A percentile compares a stretch with the other conserved stretches of the same genome.
Conservation (phyloP, 2,113 vertebrate species). For the Salvelinus namaycush region DNA sequence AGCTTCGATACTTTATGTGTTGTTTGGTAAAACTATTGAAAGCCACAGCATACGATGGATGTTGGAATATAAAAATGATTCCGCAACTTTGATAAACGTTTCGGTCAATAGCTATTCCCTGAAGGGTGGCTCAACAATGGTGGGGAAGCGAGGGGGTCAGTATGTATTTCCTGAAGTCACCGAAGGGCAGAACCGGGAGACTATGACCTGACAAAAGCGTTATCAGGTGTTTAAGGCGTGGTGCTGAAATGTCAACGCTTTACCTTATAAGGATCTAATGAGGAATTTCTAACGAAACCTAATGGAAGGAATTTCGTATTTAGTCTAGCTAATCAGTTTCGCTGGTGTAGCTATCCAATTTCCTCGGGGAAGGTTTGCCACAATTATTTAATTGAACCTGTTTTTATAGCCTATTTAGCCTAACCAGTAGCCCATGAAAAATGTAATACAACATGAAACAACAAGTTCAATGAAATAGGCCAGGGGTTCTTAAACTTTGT, state of each 20-base stretch:
- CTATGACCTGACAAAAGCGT: not conserved
- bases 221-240: constrained; percentile 11
- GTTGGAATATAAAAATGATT: not conserved
- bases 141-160: not conserved
- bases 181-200: not conserved
- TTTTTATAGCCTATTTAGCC: not conserved
- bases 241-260: not conserved
- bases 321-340: no score
- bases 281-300: no score
- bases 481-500: no score
- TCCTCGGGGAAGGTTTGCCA: no score
- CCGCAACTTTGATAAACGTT: not conserved
- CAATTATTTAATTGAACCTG: no score
- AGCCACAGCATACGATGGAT: not conserved
- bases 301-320: no score
- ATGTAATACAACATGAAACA: no score
- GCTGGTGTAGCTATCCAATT: no score
- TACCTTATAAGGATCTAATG: not conserved
- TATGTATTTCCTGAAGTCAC: constrained; percentile 1
- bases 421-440: no score
- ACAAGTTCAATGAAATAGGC: no score
- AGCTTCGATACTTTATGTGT: not conserved
- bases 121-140: not conserved
- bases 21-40: not conserved
- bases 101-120: not conserved